Evolutionary conservation across 1,140 invertebrate genomes (phyloP).

Genomic region (Saccostrea cuccullata): DNA sequence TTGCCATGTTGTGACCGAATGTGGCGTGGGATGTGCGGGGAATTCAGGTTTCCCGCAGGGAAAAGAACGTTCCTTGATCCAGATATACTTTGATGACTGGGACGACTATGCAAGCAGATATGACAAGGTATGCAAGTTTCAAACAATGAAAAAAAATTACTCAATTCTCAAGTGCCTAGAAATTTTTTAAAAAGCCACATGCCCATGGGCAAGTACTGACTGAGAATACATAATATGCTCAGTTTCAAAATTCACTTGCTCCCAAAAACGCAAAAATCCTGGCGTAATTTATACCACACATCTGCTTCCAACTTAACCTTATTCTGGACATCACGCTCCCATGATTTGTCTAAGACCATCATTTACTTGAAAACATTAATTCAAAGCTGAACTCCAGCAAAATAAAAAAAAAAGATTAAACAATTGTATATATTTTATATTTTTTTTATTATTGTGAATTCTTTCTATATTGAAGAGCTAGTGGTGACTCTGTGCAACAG

Average conservation of each 20-base stretch:
- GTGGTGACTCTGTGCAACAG: slow-evolving; percentile 58
- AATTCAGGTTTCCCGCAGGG: slow-evolving; percentile 44
- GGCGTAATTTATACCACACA: too few relatives aligned
- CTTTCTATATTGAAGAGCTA: slow-evolving; percentile 44
- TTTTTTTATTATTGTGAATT: too few relatives aligned
- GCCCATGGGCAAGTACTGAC: too few relatives aligned
- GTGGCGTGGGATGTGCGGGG: slow-evolving; percentile 51
- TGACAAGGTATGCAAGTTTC: slow-evolving; percentile 45
- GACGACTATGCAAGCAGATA: slow-evolving; percentile 56
- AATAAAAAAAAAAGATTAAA: not conserved
- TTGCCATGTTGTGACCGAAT: slow-evolving; percentile 42
- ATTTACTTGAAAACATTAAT: not conserved
- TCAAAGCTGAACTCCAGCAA: not conserved
- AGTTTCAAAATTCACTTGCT: too few relatives aligned
- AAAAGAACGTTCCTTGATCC: slow-evolving; percentile 48
- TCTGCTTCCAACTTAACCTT: too few relatives aligned
- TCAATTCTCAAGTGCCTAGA: too few relatives aligned
- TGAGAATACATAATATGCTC: too few relatives aligned
- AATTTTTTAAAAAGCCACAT: too few relatives aligned
- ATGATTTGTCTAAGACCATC: too few relatives aligned
- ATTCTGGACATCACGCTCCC: too few relatives aligned
- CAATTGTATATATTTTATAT: not conserved
- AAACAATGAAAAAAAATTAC: too few relatives aligned
- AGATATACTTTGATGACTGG: slow-evolving; percentile 45
- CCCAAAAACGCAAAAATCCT: too few relatives aligned